Base-by-base conservation (phyloP, 1,140 invertebrate genomes). In the Nephotettix cincticeps region DNA sequence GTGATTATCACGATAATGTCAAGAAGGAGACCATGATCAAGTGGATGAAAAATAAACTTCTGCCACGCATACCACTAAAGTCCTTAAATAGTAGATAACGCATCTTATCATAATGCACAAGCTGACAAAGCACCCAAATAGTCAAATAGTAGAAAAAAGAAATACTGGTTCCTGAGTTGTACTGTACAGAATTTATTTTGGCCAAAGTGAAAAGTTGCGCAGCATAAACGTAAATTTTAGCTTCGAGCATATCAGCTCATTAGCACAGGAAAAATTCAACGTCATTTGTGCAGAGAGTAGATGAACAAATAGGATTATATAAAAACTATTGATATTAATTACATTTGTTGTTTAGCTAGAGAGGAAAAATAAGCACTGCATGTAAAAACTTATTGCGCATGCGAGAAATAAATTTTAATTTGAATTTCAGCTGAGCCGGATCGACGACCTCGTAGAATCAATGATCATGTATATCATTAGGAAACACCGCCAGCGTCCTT, bases 251-350 rank as follows among this genome's bases (percentile, higher is more conserved):
- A 70, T 51, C 69, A 4, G 32, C 14, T 36, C 32, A 36, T 36
- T 36, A 14, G 32, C 32, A 36, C 32, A 36, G 32, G 32, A 70
- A 27, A 80, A 75, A 79, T 76, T 47, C 74, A 47, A 25, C 74
- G 66, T 75, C 78, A 79, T 71, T 80, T 68, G 54, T 81, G 76
- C 61, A 73, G 71, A 79, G 71, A 74, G 79, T 78, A n/a, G 73
- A 72, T 11, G 76, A 64, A 27, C 9, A 68, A 65, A 63, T 63
- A 21, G 56, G 47, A 54, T n/a, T n/a, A 69, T n/a, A 28, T 30
- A 71, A 56, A 23, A 71, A 71, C 23, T 69, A 71, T 54, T 54
- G 30, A 29, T 65, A 27, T 17, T 40, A 28, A 56, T 21, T 70
- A 54, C n/a, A n/a, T n/a, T 54, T 54, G n/a, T n/a, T n/a, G n/a